A percentile compares a stretch with the other conserved stretches of the same genome.
phyloP scores from a whole-genome alignment of 2,888 invertebrate genomes.

The Parapristionchus giblindavisi region DNA sequence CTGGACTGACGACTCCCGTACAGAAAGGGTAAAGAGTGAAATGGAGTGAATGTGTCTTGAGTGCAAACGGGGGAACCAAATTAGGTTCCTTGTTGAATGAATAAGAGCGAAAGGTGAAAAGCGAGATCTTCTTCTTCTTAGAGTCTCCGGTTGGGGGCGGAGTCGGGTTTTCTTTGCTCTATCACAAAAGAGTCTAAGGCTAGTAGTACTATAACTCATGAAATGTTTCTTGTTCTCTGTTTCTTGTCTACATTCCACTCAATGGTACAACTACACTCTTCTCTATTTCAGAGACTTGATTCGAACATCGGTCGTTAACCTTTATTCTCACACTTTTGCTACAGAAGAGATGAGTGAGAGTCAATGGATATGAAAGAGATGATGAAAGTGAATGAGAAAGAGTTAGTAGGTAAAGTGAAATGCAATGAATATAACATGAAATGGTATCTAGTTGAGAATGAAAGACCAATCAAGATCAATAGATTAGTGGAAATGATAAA shows the following conservation, averaged over 20 bases:
- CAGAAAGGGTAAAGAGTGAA: too few species aligned
- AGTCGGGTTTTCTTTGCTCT: too few species aligned
- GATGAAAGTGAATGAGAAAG: conserved; percentile 7
- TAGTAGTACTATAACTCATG: too few species aligned
- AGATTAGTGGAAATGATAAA: background rate
- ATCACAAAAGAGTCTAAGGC: too few species aligned
- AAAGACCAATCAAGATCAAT: conserved; percentile 6
- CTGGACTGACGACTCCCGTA: background rate
- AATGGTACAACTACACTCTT: background rate
- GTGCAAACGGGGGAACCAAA: too few species aligned
- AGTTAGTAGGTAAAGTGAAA: background rate
- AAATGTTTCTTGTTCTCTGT: too few species aligned
- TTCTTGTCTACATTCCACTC: too few species aligned
- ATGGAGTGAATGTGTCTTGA: too few species aligned
- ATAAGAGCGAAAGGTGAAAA: too few species aligned
- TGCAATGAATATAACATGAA: conserved; percentile 2
- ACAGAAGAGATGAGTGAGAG: conserved; percentile 18
- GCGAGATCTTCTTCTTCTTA: too few species aligned
- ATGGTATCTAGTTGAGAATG: conserved; percentile 24
- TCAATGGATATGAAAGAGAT: conserved; percentile 1
- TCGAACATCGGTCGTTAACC: conserved; percentile 28
- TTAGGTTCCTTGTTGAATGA: conserved; percentile 34
- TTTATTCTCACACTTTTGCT: conserved; percentile 29
- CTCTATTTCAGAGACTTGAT: background rate
- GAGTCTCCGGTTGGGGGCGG: too few species aligned